Base-by-base conservation (phyloP, 2,113 vertebrate genomes). In the Amphiprion ocellaris region DNA sequence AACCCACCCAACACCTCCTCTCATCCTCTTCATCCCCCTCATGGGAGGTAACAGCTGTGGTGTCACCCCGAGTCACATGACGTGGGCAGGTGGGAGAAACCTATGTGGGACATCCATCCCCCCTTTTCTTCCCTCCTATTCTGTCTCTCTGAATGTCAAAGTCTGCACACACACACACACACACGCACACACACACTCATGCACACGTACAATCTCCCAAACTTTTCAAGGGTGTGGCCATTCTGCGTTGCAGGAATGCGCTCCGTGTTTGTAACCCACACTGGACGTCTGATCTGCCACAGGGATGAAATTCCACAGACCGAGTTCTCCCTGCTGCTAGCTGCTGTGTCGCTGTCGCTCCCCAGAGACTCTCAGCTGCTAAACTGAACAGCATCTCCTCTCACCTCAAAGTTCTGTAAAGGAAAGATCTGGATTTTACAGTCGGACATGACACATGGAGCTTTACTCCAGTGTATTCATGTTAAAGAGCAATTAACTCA, bases 41-140 rank as follows among this genome's bases (percentile, higher is more conserved):
- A 80, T 71, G 74, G 82, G 73, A 76, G 83, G 81, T 74, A 89
- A 86, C 92, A 92, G 92, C 91, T 94, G 93, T 89, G 83, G 83
- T 85, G 78, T 93, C 87, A 85, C 77, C 81, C 87, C 30, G 16
- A 81, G 84, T 89, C 93, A 93, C 88, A 79, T 93, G 89, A 88
- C 89, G 86, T 69, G 77, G 89, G 88, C 93, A 94, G 91, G 93
- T 94, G 92, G 92, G 70, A 80, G 68, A 85, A 83, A 90, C 89
- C 90, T 90, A 90, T 90, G 82, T 80, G 49, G 66, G 82, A 84
- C 77, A 84, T 64, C 64, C 64, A 71, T 56, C 50, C 68, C 71
- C 61, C 75, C 61, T 26, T 62, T 75, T 69, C 74, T 71, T 66
- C 71, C 76, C 79, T 58, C 66, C 70, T 70, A 76, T 83, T 85